Base-by-base conservation (phyloP, 1,140 invertebrate species). In the Streblospio benedicti region DNA sequence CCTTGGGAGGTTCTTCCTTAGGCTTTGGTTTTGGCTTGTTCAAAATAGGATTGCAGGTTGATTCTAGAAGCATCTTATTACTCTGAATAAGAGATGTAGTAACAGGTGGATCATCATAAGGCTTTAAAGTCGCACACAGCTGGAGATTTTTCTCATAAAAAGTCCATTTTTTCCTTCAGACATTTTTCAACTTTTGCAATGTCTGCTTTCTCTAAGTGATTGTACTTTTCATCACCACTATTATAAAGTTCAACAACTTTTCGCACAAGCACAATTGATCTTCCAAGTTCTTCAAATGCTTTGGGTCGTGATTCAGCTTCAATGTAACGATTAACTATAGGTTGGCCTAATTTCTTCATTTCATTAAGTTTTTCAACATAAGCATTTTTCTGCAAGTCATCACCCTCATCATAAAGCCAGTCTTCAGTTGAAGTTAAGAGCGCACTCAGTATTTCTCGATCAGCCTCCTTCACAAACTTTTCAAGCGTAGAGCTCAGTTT, bases 371-470 rank as follows among this genome's bases (percentile, higher is more conserved):
- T 83, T 54, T 89, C 84, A 12, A 83, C 74, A 67, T 91, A 91
- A 56, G 90, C 83, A 69, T 90, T 86, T 80, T 89, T 86, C 47
- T 87, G 85, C 71, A 92, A 90, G 69, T 97, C 90, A 76, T 95
- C 92, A 0, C 95, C 94, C 41, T 83, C 82, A 56, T 79, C 81
- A 71, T 99, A 99, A 0, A 99, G 78, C 96, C 96, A 99, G 70
- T 89, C 87, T 79, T 98, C 94, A 63, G 91, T 88, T 25, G 87
- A 82, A 66, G 90, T 87, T 12, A 99, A 81, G 56, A 84, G 78
- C 56, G 77, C 71, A 35, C 84, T 83, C 56, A 97, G 84, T 0
- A 77, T 67, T 51, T 83, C 80, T 63, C 86, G 82, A 6, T 80
- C 80, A 4, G 79, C 71, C 59, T 91, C 87, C 2, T 84, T 80